These are phyloP conservation scores for Leucopsar rothschildi DNA, from an alignment of 2,113 vertebrate species.

Conservation along the genomic window DNA sequence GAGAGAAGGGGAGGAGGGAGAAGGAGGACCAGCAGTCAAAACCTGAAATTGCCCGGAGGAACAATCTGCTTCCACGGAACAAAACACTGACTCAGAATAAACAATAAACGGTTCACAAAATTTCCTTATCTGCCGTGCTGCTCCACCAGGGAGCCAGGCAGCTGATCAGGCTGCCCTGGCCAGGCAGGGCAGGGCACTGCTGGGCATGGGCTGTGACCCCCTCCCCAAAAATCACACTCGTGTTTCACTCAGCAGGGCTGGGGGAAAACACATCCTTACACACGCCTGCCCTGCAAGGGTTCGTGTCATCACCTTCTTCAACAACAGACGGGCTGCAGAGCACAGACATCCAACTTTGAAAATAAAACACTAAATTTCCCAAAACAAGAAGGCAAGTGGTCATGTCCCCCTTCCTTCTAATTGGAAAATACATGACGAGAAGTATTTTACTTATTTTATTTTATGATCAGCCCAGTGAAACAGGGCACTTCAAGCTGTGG, in stretches of 20 bases:
- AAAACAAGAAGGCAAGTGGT: neutral
- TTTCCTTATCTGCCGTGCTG: neutral
- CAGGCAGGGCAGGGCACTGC: neutral
- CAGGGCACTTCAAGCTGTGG: neutral
- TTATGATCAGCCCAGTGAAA: neutral
- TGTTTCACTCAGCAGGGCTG: rapidly evolving
- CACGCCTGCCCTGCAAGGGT: neutral
- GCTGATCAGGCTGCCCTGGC: neutral
- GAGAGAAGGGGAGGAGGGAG: neutral
- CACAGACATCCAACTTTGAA: neutral
- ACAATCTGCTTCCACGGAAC: neutral
- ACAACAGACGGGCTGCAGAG: neutral
- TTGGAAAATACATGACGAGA: neutral
- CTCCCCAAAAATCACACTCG: neutral
- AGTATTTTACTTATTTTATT: neutral
- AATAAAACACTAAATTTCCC: neutral
- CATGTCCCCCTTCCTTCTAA: too few species aligned
- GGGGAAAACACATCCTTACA: neutral
- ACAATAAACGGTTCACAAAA: neutral
- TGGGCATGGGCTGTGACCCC: neutral
- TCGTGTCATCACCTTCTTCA: neutral
- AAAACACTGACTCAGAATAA: neutral
- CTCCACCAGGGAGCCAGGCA: neutral
- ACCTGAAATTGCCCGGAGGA: neutral
- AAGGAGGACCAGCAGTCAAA: neutral